Base-by-base conservation (phyloP, 2,113 vertebrate species). In the Epinephelus fuscoguttatus region DNA sequence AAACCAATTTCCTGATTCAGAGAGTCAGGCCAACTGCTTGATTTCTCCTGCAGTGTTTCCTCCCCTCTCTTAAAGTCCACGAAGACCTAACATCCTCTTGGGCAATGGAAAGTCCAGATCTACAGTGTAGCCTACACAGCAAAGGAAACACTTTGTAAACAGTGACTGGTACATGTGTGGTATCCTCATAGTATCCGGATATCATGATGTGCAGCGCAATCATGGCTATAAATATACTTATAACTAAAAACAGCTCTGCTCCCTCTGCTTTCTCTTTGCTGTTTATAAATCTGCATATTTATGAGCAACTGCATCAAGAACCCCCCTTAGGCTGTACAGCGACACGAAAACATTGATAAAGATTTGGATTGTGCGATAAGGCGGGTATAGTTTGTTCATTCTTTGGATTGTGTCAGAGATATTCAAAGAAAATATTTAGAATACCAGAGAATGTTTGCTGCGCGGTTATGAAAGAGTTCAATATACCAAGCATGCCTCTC, bases 1-100 rank as follows among this genome's bases (percentile, higher is more conserved):
- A 83, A 85, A 76, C 86, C 75, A 78, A 82, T 87, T 94, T 90
- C 88, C 89, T 84, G 77, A 89, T 78, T 69, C 42, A 6, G 50
- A 70, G 68, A 62, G 81, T 84, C 12, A 1, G 67, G 60, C 53
- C 76, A 64, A 53, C 50, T 62, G 55, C 64, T 84, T n/a, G 60
- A 76, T 82, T 84, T 79, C n/a, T 86, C 61, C 53, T 42, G 56
- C 79, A 37, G 82, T 19, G 75, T 81, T 83, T 76, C 52, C 63
- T 85, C 50, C 25, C 8, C 27, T 62, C 37, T 74, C 14, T 37
- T 77, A 6, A 37, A 77, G 52, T 45, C 30, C 12, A 15, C 52
- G 8, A 77, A 47, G 56, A 53, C 33, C 37, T 42, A 52, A 80
- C 37, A 72, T 75, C 42, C 70, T 71, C 67, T 79, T 25, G 21